Evolutionary conservation across 2,888 invertebrate genomes (phyloP).

Genomic region (Corythucha ciliata): DNA sequence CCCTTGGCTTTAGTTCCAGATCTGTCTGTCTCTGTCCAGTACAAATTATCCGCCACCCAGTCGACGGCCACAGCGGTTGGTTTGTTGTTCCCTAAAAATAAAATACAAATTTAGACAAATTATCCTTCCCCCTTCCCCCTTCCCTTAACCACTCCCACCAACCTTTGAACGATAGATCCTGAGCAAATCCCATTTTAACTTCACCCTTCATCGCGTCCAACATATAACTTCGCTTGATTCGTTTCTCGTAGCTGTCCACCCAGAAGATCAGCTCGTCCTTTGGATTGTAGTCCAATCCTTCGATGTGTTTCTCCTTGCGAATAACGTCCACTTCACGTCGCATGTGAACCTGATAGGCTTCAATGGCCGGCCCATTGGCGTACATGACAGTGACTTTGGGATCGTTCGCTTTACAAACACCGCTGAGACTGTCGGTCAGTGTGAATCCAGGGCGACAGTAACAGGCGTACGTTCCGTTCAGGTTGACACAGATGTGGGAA

Average conservation of each 20-base stretch:
- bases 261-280: conserved; percentile 80
- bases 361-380: conserved; percentile 57
- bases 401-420: conserved; percentile 67
- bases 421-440: conserved; percentile 63
- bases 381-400: conserved; percentile 47
- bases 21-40: conserved; percentile 73
- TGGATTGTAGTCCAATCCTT: conserved; percentile 84
- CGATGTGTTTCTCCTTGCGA: conserved; percentile 75
- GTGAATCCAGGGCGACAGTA: conserved; percentile 74
- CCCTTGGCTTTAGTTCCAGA: conserved; percentile 66
- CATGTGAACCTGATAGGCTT: conserved; percentile 55
- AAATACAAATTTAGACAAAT: neutral
- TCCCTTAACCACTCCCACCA: neutral
- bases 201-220: conserved; percentile 66
- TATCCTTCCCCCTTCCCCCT: neutral
- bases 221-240: conserved; percentile 86
- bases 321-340: conserved; percentile 65
- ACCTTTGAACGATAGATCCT: conserved; percentile 71
- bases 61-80: conserved; percentile 87
- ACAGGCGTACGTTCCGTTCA: conserved; percentile 84
- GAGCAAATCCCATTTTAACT: conserved; percentile 72
- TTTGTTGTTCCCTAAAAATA: conserved; percentile 56
- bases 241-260: conserved; percentile 86
- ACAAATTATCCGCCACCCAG: conserved; percentile 86
- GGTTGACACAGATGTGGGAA: conserved; percentile 84